These are phyloP conservation scores for Neodontobutis hainanensis DNA, from an alignment of 2,113 vertebrate genomes.

Conservation along the genomic window DNA sequence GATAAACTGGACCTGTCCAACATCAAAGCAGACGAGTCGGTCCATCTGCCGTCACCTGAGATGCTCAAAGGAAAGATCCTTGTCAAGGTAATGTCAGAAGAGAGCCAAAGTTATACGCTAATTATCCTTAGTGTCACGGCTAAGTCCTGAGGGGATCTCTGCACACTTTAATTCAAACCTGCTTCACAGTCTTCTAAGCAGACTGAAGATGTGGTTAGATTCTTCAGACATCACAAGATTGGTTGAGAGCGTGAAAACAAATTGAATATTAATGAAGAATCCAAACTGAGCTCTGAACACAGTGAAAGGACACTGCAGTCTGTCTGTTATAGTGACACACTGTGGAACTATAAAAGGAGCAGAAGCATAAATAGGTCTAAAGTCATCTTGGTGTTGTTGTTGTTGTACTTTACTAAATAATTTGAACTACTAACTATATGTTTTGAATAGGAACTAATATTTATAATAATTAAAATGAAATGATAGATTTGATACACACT, in stretches of 20 bases:
- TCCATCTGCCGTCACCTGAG: constrained; percentile 88
- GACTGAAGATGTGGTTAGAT: constrained; percentile 14
- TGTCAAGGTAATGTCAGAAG: constrained; percentile 84
- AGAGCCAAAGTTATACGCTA: too few species aligned
- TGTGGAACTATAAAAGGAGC: too few species aligned
- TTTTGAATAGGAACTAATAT: too few species aligned
- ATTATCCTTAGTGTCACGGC: constrained; percentile 4
- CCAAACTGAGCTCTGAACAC: too few species aligned
- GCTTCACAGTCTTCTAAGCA: constrained; percentile 32
- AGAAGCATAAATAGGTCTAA: too few species aligned
- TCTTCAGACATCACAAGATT: constrained; percentile 7
- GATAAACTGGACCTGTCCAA: constrained; percentile 91
- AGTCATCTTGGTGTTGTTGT: too few species aligned
- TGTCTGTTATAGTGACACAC: too few species aligned
- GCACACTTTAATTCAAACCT: constrained; percentile 2
- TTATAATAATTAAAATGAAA: too few species aligned
- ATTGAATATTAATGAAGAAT: neutral
- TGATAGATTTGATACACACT: too few species aligned
- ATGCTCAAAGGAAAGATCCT: constrained; percentile 92
- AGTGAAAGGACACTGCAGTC: too few species aligned
- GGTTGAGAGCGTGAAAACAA: neutral
- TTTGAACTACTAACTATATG: too few species aligned
- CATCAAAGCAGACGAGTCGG: constrained; percentile 79
- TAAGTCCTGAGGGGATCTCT: constrained; percentile 15
- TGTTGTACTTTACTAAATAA: too few species aligned